Evolutionary conservation across 2,797 vertebrate genomes (phyloP).

Genomic region (Hydrocynus forskahlii): DNA sequence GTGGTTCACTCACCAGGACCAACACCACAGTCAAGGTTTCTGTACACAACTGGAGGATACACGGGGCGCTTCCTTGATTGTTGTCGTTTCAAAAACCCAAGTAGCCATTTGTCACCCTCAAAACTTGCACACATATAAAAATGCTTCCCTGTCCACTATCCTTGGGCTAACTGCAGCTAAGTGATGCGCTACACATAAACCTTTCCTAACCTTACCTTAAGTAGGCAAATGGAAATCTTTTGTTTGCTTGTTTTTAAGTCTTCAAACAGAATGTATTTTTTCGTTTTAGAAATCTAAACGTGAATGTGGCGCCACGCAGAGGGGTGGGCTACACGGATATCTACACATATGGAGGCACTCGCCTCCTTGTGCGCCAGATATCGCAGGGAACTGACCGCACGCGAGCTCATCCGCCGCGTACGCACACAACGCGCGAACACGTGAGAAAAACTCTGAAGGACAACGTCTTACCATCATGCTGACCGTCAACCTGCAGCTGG

Average conservation of each 20-base stretch:
- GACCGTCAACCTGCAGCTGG: slow-evolving; percentile 56
- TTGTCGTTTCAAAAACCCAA: background rate
- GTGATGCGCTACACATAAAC: too few relatives aligned
- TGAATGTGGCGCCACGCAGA: too few relatives aligned
- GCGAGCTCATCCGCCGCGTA: background rate
- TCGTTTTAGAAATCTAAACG: too few relatives aligned
- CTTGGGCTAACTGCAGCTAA: background rate
- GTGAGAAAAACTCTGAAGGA: background rate
- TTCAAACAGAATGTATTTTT: too few relatives aligned
- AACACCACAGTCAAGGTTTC: background rate
- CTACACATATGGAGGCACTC: too few relatives aligned
- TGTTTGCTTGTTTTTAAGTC: too few relatives aligned
- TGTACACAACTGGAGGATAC: background rate
- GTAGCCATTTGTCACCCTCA: background rate
- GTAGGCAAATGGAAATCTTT: too few relatives aligned
- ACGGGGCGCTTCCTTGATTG: background rate
- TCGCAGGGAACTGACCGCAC: too few relatives aligned
- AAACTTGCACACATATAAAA: background rate
- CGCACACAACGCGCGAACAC: slow-evolving; percentile 14
- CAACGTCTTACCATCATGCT: slow-evolving; percentile 63
- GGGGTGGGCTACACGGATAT: too few relatives aligned
- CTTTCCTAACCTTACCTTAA: too few relatives aligned
- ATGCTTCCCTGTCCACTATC: background rate
- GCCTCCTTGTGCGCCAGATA: too few relatives aligned
- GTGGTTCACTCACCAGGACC: background rate